These are phyloP conservation scores for Cryptophagus acutangulus DNA, from an alignment of 2,888 invertebrate species.

Conservation along the genomic window DNA sequence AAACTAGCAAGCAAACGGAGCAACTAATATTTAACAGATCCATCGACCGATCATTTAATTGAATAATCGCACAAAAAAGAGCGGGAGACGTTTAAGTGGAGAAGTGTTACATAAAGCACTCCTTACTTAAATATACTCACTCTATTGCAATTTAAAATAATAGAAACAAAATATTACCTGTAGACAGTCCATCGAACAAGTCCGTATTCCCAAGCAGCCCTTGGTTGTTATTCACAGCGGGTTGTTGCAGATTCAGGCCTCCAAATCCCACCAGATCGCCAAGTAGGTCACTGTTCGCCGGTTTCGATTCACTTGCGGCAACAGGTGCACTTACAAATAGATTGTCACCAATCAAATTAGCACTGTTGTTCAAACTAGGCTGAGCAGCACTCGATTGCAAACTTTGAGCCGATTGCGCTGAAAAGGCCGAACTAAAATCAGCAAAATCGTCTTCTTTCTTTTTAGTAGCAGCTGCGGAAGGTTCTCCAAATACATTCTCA, in stretches of 20 bases:
- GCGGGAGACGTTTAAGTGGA: no score
- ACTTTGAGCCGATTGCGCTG: slow-evolving; percentile 16
- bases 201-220: slow-evolving; percentile 12
- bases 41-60: slow-evolving; percentile 21
- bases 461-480: slow-evolving; percentile 23
- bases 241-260: no score
- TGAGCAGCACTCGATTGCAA: no score
- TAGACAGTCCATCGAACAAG: no score
- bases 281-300: neutral
- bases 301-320: no score
- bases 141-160: no score
- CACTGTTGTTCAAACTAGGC: no score
- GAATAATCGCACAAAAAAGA: slow-evolving; percentile 10
- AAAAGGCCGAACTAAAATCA: slow-evolving; percentile 73
- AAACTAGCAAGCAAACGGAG: no score
- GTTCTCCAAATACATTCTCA: slow-evolving; percentile 60
- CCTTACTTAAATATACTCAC: no score
- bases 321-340: no score
- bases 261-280: slow-evolving; percentile 1
- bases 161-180: no score
- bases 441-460: slow-evolving; percentile 65
- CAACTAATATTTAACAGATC: neutral
- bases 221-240: slow-evolving; percentile 21
- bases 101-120: no score
- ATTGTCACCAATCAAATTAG: slow-evolving; percentile 1